Conservation (phyloP, 2,888 invertebrate genomes). For the Harpagoxenus sublaevis region DNA sequence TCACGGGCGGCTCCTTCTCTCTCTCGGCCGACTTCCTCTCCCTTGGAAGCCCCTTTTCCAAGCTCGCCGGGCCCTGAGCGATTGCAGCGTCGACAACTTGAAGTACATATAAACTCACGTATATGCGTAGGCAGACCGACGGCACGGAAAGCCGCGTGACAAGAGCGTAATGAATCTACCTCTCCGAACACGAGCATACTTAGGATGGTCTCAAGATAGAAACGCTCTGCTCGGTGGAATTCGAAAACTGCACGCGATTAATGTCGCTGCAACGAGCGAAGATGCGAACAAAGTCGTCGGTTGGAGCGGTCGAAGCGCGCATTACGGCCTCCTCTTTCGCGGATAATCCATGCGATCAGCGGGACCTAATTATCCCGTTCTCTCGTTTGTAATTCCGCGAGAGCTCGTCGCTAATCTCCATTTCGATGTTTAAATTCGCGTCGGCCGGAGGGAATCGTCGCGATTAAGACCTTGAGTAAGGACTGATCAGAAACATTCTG, state of each 20-base stretch:
- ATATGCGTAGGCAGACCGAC: slow-evolving; percentile 23
- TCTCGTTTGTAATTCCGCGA: slow-evolving; percentile 28
- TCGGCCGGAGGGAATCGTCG: slow-evolving; percentile 14
- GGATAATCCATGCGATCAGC: slow-evolving; percentile 46
- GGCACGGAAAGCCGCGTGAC: slow-evolving; percentile 34
- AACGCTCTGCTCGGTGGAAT: slow-evolving; percentile 11
- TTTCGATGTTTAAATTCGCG: slow-evolving; percentile 27
- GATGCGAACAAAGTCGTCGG: slow-evolving; percentile 12
- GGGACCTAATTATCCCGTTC: slow-evolving; percentile 43
- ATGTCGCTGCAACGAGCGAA: slow-evolving; percentile 26
- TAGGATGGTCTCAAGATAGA: slow-evolving; percentile 23
- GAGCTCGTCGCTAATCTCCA: slow-evolving; percentile 40
- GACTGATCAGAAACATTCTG: slow-evolving; percentile 59
- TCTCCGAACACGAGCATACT: slow-evolving; percentile 22
- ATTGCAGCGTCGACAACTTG: slow-evolving; percentile 59
- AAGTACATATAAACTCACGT: slow-evolving; percentile 50
- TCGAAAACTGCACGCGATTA: slow-evolving; percentile 40
- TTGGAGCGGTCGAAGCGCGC: not conserved
- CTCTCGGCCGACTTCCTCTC: slow-evolving; percentile 54
- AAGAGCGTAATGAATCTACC: slow-evolving; percentile 53
- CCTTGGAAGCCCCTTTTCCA: slow-evolving; percentile 58
- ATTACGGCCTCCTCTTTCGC: slow-evolving; percentile 20
- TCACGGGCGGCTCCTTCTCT: slow-evolving; percentile 58
- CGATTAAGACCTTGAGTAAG: slow-evolving; percentile 60
- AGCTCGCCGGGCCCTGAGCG: slow-evolving; percentile 61